Evolutionary conservation across 1,140 invertebrate species (phyloP).

Genomic region (Panagrolaimus sp.): DNA sequence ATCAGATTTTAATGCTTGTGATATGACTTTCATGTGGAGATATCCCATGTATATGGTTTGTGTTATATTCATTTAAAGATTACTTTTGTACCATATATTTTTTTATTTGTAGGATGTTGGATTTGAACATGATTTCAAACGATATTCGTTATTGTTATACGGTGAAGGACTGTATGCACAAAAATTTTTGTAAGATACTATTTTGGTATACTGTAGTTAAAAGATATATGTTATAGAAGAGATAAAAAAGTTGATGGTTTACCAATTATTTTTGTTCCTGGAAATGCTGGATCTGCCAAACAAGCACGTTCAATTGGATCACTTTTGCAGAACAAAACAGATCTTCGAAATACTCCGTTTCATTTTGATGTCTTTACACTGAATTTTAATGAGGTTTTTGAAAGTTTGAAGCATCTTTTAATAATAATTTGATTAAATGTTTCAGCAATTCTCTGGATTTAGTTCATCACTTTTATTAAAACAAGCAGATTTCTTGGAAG

Average conservation of each 20-base stretch:
- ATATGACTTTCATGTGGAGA: constrained; percentile 43
- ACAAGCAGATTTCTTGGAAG: constrained; percentile 31
- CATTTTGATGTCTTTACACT: constrained; percentile 45
- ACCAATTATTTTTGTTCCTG: constrained; percentile 44
- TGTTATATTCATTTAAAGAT: not conserved
- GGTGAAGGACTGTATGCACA: constrained; percentile 36
- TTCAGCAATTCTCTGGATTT: constrained; percentile 40
- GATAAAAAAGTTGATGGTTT: constrained; percentile 26
- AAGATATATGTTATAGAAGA: constrained; percentile 18
- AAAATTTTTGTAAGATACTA: constrained; percentile 26
- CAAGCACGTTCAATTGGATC: constrained; percentile 47
- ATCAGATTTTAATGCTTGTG: constrained; percentile 17
- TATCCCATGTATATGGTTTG: constrained; percentile 33
- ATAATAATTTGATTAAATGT: not conserved
- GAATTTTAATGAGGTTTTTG: constrained; percentile 42
- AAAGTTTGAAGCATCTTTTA: not conserved
- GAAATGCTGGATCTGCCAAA: constrained; percentile 45
- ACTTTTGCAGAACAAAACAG: constrained; percentile 44
- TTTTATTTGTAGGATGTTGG: constrained; percentile 28
- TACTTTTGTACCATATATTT: not conserved
- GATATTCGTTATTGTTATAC: constrained; percentile 39
- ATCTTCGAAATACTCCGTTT: constrained; percentile 28
- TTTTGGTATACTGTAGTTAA: constrained; percentile 6
- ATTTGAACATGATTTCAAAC: constrained; percentile 20
- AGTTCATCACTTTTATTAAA: constrained; percentile 31